Base-by-base conservation (phyloP, 2,888 invertebrate species). In the Antitype chi region DNA sequence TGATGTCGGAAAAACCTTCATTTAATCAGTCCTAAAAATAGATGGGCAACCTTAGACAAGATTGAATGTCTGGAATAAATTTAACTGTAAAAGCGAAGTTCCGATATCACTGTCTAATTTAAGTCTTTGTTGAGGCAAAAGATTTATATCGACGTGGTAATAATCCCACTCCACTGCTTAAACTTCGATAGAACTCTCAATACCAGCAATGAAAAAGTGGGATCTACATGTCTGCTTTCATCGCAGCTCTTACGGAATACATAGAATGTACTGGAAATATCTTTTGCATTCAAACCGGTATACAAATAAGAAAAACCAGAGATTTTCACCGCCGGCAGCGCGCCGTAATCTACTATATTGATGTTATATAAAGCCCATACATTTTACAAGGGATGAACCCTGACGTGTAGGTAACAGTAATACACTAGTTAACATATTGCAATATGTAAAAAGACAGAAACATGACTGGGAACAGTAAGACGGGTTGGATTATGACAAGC, bases 401-500 rank as follows among this genome's bases (percentile, higher is more conserved):
- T 25, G 67, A 68, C 59, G n/a, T 59, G 49, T 72, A 52, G 20
- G 52, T 70, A 55, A 74, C 13, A 74, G 38, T 64, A 74, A 62
- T 47, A 75, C 72, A 55, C 13, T 69, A 67, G 55, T 74, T 76
- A 76, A 86, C 76, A 80, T 84, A 81, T 64, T 84, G 77, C 63
- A 78, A 68, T 69, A 32, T 70, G 55, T 83, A 80, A 84, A 86
- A 87, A 82, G 74, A 84, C 63, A 72, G 67, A 80, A 74, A 83
- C 62, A 80, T 60, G 76, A 73, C 70, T 77, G 70, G 55, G 52
- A 76, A 84, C 81, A 82, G 82, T 76, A 82, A 88, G 80, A 84
- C 43, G 80, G 84, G 87, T 81, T 83, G 79, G 85, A 82, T 85
- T 85, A 85, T 87, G 85, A 86, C 80, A 84, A 84, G 84, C 86